phyloP scores from a whole-genome alignment of 2,888 invertebrate genomes.

The Aquatica leii region DNA sequence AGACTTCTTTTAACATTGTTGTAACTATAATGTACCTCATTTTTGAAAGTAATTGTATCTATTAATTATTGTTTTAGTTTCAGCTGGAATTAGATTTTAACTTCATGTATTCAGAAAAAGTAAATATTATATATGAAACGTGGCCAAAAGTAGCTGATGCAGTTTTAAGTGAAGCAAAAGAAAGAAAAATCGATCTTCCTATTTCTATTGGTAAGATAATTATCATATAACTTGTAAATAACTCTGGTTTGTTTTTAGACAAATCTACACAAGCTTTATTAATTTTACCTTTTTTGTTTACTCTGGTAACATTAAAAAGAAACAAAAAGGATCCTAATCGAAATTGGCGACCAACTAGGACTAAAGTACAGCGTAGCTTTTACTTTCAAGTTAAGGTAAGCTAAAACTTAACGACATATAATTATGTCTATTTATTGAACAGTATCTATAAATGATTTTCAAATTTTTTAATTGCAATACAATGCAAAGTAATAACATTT shows the following conservation, averaged over 20 bases:
- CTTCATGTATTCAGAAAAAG: neutral
- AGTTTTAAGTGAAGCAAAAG: neutral
- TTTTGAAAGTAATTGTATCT: too few relatives aligned
- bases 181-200: neutral
- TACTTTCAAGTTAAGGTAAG: neutral
- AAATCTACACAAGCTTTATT: neutral
- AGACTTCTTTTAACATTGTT: too few relatives aligned
- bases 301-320: slow-evolving; percentile 13
- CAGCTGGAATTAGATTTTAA: slow-evolving; percentile 5
- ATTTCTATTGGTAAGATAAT: neutral
- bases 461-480: too few relatives aligned
- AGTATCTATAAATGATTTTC: too few relatives aligned
- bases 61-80: too few relatives aligned
- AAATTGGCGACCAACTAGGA: slow-evolving; percentile 23
- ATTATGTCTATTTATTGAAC: too few relatives aligned
- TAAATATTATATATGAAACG: neutral
- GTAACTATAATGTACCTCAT: too few relatives aligned
- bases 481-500: too few relatives aligned
- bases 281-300: slow-evolving; percentile 14
- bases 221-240: neutral
- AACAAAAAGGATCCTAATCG: slow-evolving; percentile 1
- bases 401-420: too few relatives aligned
- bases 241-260: neutral
- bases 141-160: neutral
- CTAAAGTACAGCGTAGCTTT: slow-evolving; percentile 25